A percentile compares a stretch with the other conserved stretches of the same genome.
These are phyloP conservation scores for Apistogramma diplotaenia DNA, from an alignment of 2,113 vertebrate species.

Conservation along the genomic window DNA sequence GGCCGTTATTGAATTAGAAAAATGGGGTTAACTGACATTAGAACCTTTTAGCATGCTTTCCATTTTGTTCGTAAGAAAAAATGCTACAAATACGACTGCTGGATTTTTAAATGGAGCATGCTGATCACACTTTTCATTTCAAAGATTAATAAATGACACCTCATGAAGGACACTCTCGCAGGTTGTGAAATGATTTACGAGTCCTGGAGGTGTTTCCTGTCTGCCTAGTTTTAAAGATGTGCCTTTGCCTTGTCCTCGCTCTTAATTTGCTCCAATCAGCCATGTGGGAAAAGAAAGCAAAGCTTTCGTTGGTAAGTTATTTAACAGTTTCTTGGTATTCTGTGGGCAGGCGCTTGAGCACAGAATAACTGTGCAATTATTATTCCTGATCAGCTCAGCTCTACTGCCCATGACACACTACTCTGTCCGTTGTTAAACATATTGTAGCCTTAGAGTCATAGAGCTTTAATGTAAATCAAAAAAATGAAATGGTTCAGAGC, in stretches of 20 bases:
- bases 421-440: constrained; percentile 6
- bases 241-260: fast-evolving
- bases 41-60: neutral
- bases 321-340: neutral
- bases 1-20: neutral
- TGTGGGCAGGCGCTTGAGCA: neutral
- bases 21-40: neutral
- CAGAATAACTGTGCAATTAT: neutral
- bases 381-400: constrained; percentile 27
- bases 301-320: constrained; percentile 32
- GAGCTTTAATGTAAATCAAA: neutral
- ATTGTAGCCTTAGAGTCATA: neutral
- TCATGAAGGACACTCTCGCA: neutral
- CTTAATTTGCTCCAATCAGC: neutral
- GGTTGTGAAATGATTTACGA: constrained; percentile 2
- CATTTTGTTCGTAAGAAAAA: neutral
- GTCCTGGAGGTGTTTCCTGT: neutral
- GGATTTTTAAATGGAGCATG: neutral
- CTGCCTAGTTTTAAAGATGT: neutral
- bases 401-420: neutral
- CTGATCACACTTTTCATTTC: neutral
- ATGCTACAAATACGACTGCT: neutral
- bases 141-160: neutral
- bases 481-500: neutral
- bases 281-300: neutral